A percentile compares a stretch with the other conserved stretches of the same genome.
These are phyloP conservation scores for Agrilus mali DNA, from an alignment of 2,888 invertebrate species.

Conservation along the genomic window DNA sequence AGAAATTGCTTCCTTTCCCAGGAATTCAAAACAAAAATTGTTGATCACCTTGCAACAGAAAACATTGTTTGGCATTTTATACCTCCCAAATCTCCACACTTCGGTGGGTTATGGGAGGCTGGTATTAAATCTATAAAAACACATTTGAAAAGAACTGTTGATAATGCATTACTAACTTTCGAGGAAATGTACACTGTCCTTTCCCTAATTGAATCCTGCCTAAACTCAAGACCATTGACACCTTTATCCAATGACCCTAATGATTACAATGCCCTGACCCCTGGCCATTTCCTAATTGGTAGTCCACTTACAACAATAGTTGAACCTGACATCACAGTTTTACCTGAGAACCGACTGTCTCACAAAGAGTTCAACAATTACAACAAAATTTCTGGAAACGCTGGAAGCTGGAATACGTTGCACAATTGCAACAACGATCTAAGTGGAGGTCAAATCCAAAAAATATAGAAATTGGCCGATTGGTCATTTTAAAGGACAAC, in stretches of 20 bases:
- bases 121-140: constrained; percentile 4
- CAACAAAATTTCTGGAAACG: not conserved
- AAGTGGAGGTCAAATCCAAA: too few species aligned
- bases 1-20: not conserved
- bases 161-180: constrained; percentile 2
- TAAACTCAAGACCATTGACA: constrained; percentile 9
- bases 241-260: too few species aligned
- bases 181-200: constrained; percentile 4
- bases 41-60: not conserved
- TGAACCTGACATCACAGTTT: not conserved
- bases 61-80: constrained; percentile 4
- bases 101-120: constrained; percentile 7
- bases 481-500: too few species aligned
- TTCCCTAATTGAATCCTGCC: not conserved
- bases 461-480: too few species aligned
- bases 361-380: not conserved
- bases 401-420: not conserved
- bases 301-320: not conserved
- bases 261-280: not conserved
- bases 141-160: constrained; percentile 5
- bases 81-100: constrained; percentile 4
- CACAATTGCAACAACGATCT: too few species aligned
- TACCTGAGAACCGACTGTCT: not conserved
- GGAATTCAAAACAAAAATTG: not conserved
- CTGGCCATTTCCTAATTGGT: not conserved